Base-by-base conservation (phyloP, 1,140 invertebrate species). In the Aphaenogaster ashmeadi region DNA sequence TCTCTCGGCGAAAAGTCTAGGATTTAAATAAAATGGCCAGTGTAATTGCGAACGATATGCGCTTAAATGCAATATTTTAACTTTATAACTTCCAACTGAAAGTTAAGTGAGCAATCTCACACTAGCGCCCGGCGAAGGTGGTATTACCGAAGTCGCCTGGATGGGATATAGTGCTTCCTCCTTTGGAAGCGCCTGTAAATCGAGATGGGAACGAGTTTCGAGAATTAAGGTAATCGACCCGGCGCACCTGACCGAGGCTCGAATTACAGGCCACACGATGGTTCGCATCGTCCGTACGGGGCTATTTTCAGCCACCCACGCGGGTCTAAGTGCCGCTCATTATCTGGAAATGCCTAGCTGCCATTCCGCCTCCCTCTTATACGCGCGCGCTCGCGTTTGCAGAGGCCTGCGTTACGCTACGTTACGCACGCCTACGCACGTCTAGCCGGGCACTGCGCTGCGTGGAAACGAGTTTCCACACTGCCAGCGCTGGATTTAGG, bases 171-270 rank as follows among this genome's bases (percentile, higher is more conserved):
- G n/a, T 71, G 69, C 83, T 56, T 62, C 64, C 56, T 86, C 52
- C 52, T 54, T 47, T 77, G 44, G 87, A 62, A 69, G 62, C 77
- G 77, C 33, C 58, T 79, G 88, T 90, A 91, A 91, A 89, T 86
- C 88, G 78, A 91, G 87, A 91, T 41, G 85, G 84, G 87, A 91
- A 86, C 87, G 87, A 91, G 90, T 90, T 91, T 91, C 87, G 90
- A 88, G 90, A 90, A 91, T 91, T 91, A 91, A 91, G 90, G 90
- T 91, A 91, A 91, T 90, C 89, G 90, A 91, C 87, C 89, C 77
- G 87, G 58, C 87, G 90, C 90, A 91, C 90, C 90, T 91, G 90
- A 91, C 87, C 87, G 77, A 87, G 78, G 77, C 77, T 91, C 89
- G 90, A 88, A 86, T 91, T 91, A 91, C 89, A 62, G 77, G 33